Conservation (phyloP, 2,797 vertebrate species). For the Mus caroli region DNA sequence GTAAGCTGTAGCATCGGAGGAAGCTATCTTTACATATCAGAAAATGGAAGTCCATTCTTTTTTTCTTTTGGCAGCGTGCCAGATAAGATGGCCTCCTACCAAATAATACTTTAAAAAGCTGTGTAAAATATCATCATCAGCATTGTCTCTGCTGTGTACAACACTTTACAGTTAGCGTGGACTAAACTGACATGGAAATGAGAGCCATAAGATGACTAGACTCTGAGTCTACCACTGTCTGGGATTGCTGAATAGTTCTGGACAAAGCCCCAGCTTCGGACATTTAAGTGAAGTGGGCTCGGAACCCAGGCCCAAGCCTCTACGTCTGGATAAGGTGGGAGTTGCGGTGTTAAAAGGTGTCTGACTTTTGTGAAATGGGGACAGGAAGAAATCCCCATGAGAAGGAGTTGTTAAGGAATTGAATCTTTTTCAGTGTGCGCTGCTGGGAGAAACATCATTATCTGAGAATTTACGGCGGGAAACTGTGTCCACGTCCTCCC, state of each 20-base stretch:
- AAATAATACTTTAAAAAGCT: not conserved
- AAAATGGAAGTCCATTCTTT: not conserved
- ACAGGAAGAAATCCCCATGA: not conserved
- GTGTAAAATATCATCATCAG: not conserved
- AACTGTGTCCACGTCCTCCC: not conserved
- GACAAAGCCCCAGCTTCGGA: not conserved
- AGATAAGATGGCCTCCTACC: not conserved
- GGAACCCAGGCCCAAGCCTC: not conserved
- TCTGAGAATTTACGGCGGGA: not conserved
- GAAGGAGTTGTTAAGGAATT: not conserved
- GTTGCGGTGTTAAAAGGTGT: not conserved
- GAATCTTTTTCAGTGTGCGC: not conserved
- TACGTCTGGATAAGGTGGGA: not conserved
- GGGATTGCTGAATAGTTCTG: not conserved
- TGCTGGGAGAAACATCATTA: slow-evolving; percentile 1
- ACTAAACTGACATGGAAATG: not conserved
- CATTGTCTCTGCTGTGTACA: not conserved
- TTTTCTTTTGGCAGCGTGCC: not conserved
- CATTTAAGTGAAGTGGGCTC: not conserved
- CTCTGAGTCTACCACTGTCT: fast-evolving
- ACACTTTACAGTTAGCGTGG: not conserved
- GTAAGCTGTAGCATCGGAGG: not conserved
- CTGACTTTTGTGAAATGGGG: not conserved
- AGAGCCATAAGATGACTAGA: not conserved
- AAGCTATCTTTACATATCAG: not conserved